Base-by-base conservation (phyloP, 2,888 invertebrate species). In the Apamea sordens region DNA sequence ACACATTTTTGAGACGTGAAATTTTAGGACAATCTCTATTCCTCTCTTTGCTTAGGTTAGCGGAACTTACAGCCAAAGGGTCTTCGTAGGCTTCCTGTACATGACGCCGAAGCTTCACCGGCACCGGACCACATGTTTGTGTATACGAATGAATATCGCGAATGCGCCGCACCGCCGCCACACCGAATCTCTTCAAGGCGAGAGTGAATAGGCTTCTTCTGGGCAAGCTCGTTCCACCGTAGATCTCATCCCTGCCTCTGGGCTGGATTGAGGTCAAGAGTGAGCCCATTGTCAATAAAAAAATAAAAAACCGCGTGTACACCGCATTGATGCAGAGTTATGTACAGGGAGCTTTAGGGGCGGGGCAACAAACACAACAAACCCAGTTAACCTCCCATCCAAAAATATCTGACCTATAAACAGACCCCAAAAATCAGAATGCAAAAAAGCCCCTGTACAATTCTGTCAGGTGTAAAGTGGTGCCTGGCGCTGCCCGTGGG, bases 401-500 rank as follows among this genome's bases (percentile, higher is more conserved):
- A 56, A 59, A 71, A 71, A 71, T 41, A 59, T 59, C 36, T 71
- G 85, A 88, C 89, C 89, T 70, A 89, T 28, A 80, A 81, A 63
- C 15, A n/a, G 1, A 44, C 68, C 8, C 21, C 47, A 18, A 70
- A 75, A 75, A 67, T 80, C 28, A 61, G 47, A 81, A 86, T 70
- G 72, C 72, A 78, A 83, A 79, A 47, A 82, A 70, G 50, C 59
- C 79, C 82, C 73, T 32, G 36, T 67, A 61, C 63, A 41, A 76
- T 32, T 73, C 65, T 18, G 61, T 50, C 79, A 84, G 84, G 91
- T 85, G 89, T 85, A 89, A 77, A 81, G 79, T 85, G 84, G 91
- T 90, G 80, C 91, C 92, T 90, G 92, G 90, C 82, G 87, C 86
- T 73, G 73, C 88, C 90, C 89, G 90, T 91, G 92, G 92, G 92